These are phyloP conservation scores for Pherbina coryleti DNA, from an alignment of 2,888 invertebrate species.

Conservation along the genomic window DNA sequence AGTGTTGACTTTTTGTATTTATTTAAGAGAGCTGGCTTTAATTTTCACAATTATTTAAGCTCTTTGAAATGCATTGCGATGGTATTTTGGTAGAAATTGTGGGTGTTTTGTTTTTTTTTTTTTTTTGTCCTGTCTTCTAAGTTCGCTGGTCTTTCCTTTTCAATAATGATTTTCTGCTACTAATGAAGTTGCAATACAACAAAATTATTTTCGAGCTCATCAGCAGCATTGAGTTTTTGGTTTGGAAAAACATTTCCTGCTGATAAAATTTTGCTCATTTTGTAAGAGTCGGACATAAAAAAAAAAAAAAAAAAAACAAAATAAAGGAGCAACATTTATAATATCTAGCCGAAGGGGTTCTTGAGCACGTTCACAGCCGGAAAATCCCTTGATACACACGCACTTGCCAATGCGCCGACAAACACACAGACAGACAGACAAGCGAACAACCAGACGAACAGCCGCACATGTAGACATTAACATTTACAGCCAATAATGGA, in stretches of 20 bases:
- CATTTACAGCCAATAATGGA: slow-evolving; percentile 36
- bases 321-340: slow-evolving; percentile 36
- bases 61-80: neutral
- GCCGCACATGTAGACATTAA: slow-evolving; percentile 1
- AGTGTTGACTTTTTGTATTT: neutral
- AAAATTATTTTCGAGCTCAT: slow-evolving; percentile 19
- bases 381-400: slow-evolving; percentile 33
- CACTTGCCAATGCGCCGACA: neutral
- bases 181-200: slow-evolving; percentile 36
- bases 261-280: slow-evolving; percentile 38
- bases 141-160: neutral
- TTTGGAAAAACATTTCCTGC: slow-evolving; percentile 37
- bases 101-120: neutral
- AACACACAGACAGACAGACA: slow-evolving; percentile 16
- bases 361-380: slow-evolving; percentile 45
- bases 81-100: neutral
- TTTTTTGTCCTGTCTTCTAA: neutral
- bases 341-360: slow-evolving; percentile 47
- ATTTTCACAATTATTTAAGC: neutral
- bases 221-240: slow-evolving; percentile 1
- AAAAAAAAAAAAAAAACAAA: slow-evolving; percentile 25
- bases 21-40: neutral
- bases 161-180: slow-evolving; percentile 6
- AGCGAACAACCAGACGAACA: neutral
- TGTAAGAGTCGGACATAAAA: neutral